A percentile compares a stretch with the other conserved stretches of the same genome.
phyloP scores from a whole-genome alignment of 1,140 invertebrate species.

The Plectus sambesii region DNA sequence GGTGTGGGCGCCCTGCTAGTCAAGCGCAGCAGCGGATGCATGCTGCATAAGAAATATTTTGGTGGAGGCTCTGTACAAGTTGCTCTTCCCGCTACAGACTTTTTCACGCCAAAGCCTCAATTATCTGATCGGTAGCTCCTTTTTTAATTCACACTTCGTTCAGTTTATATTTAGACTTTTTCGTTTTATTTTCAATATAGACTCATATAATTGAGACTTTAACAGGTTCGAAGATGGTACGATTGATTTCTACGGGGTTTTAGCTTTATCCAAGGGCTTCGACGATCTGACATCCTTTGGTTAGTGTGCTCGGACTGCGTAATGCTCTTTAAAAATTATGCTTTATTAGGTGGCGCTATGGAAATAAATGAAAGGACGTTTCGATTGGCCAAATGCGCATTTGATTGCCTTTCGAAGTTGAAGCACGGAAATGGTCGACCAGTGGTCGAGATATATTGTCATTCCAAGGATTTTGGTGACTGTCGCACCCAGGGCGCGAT shows the following conservation, averaged over 20 bases:
- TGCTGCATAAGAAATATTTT: slow-evolving; percentile 61
- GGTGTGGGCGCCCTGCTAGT: slow-evolving; percentile 72
- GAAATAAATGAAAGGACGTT: slow-evolving; percentile 60
- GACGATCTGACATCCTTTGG: slow-evolving; percentile 52
- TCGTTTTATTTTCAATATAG: slow-evolving; percentile 17
- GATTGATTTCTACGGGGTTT: slow-evolving; percentile 69
- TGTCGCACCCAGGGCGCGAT: slow-evolving; percentile 63
- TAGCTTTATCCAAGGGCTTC: slow-evolving; percentile 68
- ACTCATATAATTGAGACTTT: slow-evolving; percentile 16
- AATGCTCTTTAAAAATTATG: slow-evolving; percentile 38
- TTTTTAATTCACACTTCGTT: too few species aligned
- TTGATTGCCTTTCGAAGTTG: slow-evolving; percentile 55
- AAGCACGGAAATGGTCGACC: slow-evolving; percentile 63
- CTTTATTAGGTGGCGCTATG: slow-evolving; percentile 58
- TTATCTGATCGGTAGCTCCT: slow-evolving; percentile 55
- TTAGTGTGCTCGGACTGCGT: slow-evolving; percentile 29
- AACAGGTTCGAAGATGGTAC: slow-evolving; percentile 88
- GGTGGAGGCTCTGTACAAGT: slow-evolving; percentile 82
- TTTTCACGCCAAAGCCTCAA: slow-evolving; percentile 61
- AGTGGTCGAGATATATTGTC: slow-evolving; percentile 60
- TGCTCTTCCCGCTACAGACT: slow-evolving; percentile 58
- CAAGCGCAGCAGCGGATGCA: slow-evolving; percentile 55
- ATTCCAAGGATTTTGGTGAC: slow-evolving; percentile 57
- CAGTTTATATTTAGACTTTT: slow-evolving; percentile 36
- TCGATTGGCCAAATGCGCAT: slow-evolving; percentile 61